phyloP scores from a whole-genome alignment of 1,140 invertebrate genomes.

The Colletes latitarsis region DNA sequence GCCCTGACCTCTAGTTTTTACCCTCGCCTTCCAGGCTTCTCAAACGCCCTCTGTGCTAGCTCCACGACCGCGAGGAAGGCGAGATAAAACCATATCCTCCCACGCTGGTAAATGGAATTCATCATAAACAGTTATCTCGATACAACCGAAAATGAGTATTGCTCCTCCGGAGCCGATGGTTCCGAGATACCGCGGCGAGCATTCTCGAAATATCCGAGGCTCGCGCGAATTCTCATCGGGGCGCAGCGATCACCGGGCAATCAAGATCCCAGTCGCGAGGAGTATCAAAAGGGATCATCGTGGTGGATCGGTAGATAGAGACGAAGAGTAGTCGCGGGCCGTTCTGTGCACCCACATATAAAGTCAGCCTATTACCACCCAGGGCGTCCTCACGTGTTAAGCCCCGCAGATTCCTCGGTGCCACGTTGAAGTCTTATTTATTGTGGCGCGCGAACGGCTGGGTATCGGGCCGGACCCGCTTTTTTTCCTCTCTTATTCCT shows the following conservation, averaged over 20 bases:
- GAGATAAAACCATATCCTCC: too few species aligned
- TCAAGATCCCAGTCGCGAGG: not conserved
- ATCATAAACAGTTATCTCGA: too few species aligned
- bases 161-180: too few species aligned
- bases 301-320: conserved; percentile 19
- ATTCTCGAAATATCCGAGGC: not conserved
- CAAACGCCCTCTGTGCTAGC: too few species aligned
- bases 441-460: conserved; percentile 55
- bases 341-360: conserved; percentile 55
- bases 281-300: conserved; percentile 20
- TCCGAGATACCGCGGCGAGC: too few species aligned
- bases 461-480: conserved; percentile 39
- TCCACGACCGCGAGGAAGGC: too few species aligned
- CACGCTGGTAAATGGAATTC: too few species aligned
- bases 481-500: conserved; percentile 30
- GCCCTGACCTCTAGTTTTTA: too few species aligned
- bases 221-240: not conserved
- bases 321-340: conserved; percentile 35
- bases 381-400: conserved; percentile 59
- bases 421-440: conserved; percentile 71
- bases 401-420: conserved; percentile 48
- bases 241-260: not conserved
- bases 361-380: conserved; percentile 68
- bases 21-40: too few species aligned
- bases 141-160: too few species aligned